Conservation (phyloP, 2,113 vertebrate genomes). For the Trochalopteron elliotii region DNA sequence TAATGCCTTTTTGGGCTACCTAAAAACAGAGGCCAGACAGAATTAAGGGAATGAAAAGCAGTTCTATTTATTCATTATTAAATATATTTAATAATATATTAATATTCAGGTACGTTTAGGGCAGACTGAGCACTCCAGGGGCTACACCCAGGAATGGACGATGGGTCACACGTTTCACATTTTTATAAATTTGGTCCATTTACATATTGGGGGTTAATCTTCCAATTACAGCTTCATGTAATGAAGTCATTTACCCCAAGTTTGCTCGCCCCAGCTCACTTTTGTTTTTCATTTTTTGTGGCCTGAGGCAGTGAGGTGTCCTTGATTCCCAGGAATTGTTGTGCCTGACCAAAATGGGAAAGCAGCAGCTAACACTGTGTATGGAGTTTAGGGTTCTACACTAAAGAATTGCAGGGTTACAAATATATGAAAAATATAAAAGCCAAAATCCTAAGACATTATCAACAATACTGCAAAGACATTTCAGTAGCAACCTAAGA, state of each 20-base stretch:
- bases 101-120: not conserved
- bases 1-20: not conserved
- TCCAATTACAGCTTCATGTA: not conserved
- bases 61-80: not conserved
- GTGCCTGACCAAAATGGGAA: not conserved
- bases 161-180: too few relatives aligned
- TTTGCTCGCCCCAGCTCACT: not conserved
- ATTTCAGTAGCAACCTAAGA: not conserved
- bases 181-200: too few relatives aligned
- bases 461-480: not conserved
- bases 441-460: not conserved
- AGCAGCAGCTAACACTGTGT: not conserved
- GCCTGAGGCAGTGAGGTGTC: not conserved
- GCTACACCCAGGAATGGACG: too few relatives aligned
- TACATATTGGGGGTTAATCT: too few relatives aligned
- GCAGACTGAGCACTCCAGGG: too few relatives aligned
- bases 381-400: not conserved
- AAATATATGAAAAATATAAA: not conserved
- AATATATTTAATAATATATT: too few relatives aligned
- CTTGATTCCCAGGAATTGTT: not conserved
- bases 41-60: not conserved
- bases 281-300: fast-evolving
- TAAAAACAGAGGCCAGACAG: not conserved
- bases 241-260: not conserved
- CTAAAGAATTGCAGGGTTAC: not conserved